These are phyloP conservation scores for Calephelis perditalis DNA, from an alignment of 2,888 invertebrate genomes.

Conservation along the genomic window DNA sequence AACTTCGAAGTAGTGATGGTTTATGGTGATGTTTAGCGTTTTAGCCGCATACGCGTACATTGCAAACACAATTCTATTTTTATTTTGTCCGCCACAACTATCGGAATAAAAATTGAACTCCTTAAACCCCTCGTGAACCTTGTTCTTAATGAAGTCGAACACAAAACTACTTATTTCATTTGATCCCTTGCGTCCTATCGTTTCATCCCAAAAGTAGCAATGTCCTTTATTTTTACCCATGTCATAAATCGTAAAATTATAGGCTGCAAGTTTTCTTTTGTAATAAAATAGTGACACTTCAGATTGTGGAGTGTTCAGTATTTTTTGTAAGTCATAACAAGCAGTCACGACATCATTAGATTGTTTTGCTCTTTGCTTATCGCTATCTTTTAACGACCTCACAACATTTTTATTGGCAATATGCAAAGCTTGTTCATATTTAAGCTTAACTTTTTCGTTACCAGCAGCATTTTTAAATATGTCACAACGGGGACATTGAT, in stretches of 20 bases:
- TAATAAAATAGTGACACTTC: too few species aligned
- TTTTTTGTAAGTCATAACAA: not conserved
- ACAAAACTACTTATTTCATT: not conserved
- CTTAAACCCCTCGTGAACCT: conserved; percentile 8
- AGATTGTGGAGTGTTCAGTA: too few species aligned
- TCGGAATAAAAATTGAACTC: conserved; percentile 5
- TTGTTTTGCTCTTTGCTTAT: too few species aligned
- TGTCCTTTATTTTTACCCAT: not conserved
- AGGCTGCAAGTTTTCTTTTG: too few species aligned
- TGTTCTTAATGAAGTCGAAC: conserved; percentile 9
- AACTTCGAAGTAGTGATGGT: conserved; percentile 22
- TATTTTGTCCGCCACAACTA: conserved; percentile 2
- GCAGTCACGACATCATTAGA: too few species aligned
- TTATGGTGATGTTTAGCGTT: conserved; percentile 11
- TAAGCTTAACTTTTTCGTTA: too few species aligned
- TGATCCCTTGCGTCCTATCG: not conserved
- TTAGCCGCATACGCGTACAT: conserved; percentile 10
- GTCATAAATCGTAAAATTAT: not conserved
- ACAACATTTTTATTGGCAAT: too few species aligned
- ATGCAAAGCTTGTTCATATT: too few species aligned
- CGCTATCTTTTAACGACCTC: too few species aligned
- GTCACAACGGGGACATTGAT: too few species aligned
- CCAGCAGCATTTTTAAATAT: too few species aligned
- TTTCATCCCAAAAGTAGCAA: not conserved
- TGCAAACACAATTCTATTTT: conserved; percentile 8